Conservation (phyloP, 2,888 invertebrate species). For the Luperina testacea region DNA sequence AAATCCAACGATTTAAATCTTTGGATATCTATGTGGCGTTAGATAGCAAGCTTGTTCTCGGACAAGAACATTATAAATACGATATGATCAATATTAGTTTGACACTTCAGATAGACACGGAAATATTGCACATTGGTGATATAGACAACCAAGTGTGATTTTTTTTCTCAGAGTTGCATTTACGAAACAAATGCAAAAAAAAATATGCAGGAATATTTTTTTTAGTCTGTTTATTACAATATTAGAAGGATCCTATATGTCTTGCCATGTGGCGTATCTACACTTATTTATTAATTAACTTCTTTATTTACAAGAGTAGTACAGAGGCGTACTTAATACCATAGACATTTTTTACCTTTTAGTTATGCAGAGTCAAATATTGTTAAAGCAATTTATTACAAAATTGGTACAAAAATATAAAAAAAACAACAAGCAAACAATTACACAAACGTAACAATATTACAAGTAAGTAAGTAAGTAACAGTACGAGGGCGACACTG, state of each 20-base stretch:
- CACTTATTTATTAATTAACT: not conserved
- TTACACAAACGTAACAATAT: not conserved
- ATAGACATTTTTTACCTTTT: not conserved
- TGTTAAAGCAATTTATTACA: not conserved
- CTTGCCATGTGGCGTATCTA: not conserved
- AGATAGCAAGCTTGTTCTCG: not conserved
- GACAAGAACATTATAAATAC: not conserved
- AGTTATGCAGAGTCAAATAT: not conserved
- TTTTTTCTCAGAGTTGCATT: not conserved
- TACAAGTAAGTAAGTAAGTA: no score
- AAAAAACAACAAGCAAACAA: not conserved
- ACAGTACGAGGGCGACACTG: no score
- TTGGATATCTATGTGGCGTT: not conserved
- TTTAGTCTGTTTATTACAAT: not conserved
- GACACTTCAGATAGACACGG: not conserved
- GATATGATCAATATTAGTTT: conserved; percentile 3
- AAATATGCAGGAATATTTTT: not conserved
- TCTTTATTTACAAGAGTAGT: not conserved
- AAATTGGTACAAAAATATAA: not conserved
- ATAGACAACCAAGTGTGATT: not conserved
- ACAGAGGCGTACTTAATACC: not conserved
- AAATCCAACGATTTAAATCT: not conserved
- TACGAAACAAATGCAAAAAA: not conserved
- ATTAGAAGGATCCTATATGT: not conserved
- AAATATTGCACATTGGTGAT: not conserved